These are phyloP conservation scores for Hemitrygon akajei DNA, from an alignment of 2,797 vertebrate genomes.

Conservation along the genomic window DNA sequence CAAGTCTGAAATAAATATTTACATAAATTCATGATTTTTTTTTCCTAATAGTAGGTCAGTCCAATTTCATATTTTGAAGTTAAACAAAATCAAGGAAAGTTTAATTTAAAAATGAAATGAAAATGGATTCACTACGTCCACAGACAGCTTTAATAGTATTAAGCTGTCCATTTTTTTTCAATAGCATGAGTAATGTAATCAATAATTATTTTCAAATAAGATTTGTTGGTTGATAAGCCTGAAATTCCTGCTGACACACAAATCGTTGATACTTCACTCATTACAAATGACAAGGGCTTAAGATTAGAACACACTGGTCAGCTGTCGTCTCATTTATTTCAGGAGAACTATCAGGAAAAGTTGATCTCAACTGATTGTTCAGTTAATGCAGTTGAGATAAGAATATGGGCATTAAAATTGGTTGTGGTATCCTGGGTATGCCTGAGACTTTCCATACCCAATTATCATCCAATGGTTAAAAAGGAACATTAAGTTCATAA, in stretches of 20 bases:
- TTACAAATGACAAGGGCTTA: neutral
- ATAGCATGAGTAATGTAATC: slow-evolving; percentile 12
- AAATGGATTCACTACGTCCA: neutral
- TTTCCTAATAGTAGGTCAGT: neutral
- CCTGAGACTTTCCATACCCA: neutral
- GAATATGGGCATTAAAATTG: neutral
- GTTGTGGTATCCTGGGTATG: neutral
- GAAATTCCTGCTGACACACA: neutral
- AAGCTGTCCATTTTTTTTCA: neutral
- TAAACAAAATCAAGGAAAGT: neutral
- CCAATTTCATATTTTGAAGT: neutral
- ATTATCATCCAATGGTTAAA: neutral
- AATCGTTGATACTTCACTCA: neutral
- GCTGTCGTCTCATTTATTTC: neutral
- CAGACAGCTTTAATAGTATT: slow-evolving; percentile 4
- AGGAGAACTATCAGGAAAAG: neutral
- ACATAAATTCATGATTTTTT: slow-evolving; percentile 24
- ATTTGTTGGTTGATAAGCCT: neutral
- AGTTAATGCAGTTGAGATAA: neutral
- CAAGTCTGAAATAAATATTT: slow-evolving; percentile 12
- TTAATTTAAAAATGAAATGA: neutral
- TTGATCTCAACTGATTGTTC: neutral
- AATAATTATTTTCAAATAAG: slow-evolving; percentile 14
- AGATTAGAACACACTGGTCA: neutral
- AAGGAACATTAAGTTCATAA: neutral